These are phyloP conservation scores for Ornithoptera priamus DNA, from an alignment of 2,888 invertebrate species.

Conservation along the genomic window DNA sequence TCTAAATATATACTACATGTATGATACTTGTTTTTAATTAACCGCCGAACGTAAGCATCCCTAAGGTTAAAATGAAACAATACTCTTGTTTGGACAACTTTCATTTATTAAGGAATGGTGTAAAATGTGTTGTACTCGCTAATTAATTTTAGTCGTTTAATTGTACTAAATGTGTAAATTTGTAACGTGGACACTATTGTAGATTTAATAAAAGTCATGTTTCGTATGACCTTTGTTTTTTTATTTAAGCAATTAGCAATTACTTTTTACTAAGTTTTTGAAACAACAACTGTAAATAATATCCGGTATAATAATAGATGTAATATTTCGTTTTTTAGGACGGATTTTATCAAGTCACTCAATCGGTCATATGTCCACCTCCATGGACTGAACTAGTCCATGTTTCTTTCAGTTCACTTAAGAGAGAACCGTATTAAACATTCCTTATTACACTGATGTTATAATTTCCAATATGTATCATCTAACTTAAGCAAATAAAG, in stretches of 20 bases:
- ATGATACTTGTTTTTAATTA: background rate
- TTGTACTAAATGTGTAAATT: conserved; percentile 23
- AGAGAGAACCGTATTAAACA: too few species aligned
- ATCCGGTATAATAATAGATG: background rate
- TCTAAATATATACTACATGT: background rate
- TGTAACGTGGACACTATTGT: conserved; percentile 23
- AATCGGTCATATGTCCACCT: background rate
- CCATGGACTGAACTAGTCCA: too few species aligned
- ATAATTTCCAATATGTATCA: too few species aligned
- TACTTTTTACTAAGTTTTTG: background rate
- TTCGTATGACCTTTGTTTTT: conserved; percentile 14
- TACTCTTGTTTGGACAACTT: conserved; percentile 43
- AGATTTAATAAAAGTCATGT: conserved; percentile 25
- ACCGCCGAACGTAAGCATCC: background rate
- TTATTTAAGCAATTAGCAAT: background rate
- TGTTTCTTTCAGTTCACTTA: too few species aligned
- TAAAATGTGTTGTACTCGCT: conserved; percentile 43
- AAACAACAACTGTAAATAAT: background rate
- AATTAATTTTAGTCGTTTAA: conserved; percentile 10
- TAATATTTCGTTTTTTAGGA: background rate
- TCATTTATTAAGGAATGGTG: conserved; percentile 68
- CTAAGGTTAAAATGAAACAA: conserved; percentile 35
- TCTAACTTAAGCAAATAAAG: too few species aligned
- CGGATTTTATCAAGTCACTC: background rate
- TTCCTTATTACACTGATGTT: too few species aligned